These are phyloP conservation scores for Drosophila niveifrons DNA, from an alignment of 2,888 invertebrate species.

Conservation along the genomic window DNA sequence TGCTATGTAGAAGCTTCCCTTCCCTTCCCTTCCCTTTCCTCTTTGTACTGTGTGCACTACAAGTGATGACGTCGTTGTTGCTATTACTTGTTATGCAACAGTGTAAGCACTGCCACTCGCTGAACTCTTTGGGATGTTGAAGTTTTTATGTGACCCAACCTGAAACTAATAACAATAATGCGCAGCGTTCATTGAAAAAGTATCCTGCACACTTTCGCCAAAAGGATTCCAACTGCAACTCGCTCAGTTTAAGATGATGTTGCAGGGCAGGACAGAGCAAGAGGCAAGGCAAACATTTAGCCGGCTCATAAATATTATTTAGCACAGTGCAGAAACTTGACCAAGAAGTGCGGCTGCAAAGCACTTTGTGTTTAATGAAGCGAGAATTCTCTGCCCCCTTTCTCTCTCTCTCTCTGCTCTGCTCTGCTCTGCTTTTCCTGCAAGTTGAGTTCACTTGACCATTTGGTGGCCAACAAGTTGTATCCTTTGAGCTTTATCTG, in stretches of 20 bases:
- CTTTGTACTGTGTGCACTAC: slow-evolving; percentile 18
- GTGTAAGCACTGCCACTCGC: slow-evolving; percentile 49
- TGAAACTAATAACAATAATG: slow-evolving; percentile 78
- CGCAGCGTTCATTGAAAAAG: slow-evolving; percentile 70
- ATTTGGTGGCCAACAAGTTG: slow-evolving; percentile 59
- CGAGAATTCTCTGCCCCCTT: slow-evolving; percentile 43
- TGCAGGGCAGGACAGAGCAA: not conserved
- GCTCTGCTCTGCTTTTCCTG: not conserved
- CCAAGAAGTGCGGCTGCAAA: slow-evolving; percentile 45
- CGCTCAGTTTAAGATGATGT: slow-evolving; percentile 13
- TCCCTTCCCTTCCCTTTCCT: not conserved
- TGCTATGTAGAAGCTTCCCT: no score
- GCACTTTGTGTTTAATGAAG: slow-evolving; percentile 61
- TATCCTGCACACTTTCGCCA: slow-evolving; percentile 24
- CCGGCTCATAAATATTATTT: slow-evolving; percentile 73
- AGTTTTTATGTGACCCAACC: slow-evolving; percentile 73
- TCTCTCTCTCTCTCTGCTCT: not conserved
- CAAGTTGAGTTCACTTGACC: slow-evolving; percentile 49
- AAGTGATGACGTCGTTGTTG: slow-evolving; percentile 35
- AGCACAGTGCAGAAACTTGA: slow-evolving; percentile 39
- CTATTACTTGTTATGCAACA: slow-evolving; percentile 63
- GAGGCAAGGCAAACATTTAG: slow-evolving; percentile 49
- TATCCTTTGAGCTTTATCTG: slow-evolving; percentile 60
- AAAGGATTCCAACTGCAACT: slow-evolving; percentile 10
- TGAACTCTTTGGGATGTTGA: slow-evolving; percentile 40